Evolutionary conservation across 2,797 vertebrate genomes (phyloP).

Genomic region (Chelon labrosus): DNA sequence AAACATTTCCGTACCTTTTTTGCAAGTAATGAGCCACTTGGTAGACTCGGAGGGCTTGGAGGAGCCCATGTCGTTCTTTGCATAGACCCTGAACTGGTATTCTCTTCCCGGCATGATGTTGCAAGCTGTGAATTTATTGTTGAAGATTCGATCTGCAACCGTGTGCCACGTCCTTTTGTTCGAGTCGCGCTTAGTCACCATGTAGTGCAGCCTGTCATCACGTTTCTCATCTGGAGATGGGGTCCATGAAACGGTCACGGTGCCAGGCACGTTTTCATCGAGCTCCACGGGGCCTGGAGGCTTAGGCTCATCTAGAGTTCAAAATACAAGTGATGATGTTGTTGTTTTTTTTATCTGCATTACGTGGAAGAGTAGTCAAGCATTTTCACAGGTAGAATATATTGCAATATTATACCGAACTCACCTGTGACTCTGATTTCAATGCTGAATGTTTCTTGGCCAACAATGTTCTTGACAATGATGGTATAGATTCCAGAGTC

Average conservation of each 20-base stretch:
- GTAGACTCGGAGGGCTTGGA: constrained; percentile 88
- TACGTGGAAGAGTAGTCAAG: background rate
- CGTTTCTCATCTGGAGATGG: constrained; percentile 90
- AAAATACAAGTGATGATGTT: constrained; percentile 23
- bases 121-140: constrained; percentile 91
- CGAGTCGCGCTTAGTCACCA: constrained; percentile 88
- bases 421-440: constrained; percentile 92
- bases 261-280: constrained; percentile 89
- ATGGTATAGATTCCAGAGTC: constrained; percentile 90
- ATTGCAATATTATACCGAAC: constrained; percentile 4
- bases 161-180: constrained; percentile 85
- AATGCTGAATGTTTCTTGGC: constrained; percentile 86
- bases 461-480: constrained; percentile 83
- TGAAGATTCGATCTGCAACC: constrained; percentile 89
- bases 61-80: constrained; percentile 90
- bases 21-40: constrained; percentile 86
- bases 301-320: constrained; percentile 87
- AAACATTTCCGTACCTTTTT: constrained; percentile 84
- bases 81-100: constrained; percentile 92
- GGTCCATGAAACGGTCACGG: constrained; percentile 91
- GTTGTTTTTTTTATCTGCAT: background rate
- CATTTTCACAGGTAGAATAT: background rate
- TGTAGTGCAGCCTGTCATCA: constrained; percentile 88
- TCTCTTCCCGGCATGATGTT: constrained; percentile 89
- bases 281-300: constrained; percentile 88